A percentile compares a stretch with the other conserved stretches of the same genome.
phyloP scores from a whole-genome alignment of 64 coral and sea anemone species.

The Astreopora myriophthalma region DNA sequence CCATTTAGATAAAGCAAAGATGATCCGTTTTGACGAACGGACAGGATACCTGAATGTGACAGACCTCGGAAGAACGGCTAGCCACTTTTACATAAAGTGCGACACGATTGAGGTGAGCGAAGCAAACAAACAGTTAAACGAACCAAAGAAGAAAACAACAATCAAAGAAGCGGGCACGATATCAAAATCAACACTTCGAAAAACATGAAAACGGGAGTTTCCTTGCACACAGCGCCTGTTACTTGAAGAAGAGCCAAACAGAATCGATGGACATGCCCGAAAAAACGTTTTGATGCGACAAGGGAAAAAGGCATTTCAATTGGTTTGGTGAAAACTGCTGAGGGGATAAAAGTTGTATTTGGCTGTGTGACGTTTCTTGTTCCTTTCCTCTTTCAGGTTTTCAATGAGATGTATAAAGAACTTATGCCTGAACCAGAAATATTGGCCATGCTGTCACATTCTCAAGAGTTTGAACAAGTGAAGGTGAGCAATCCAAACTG shows the following conservation, averaged over 20 bases:
- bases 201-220: too few species aligned
- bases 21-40: slow-evolving; percentile 84
- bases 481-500: slow-evolving; percentile 52
- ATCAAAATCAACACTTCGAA: background rate
- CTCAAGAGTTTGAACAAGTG: slow-evolving; percentile 95
- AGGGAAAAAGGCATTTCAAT: too few species aligned
- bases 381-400: slow-evolving; percentile 55
- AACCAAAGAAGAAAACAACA: background rate
- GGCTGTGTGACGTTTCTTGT: too few species aligned
- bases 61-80: slow-evolving; percentile 90
- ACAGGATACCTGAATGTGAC: slow-evolving; percentile 71
- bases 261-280: too few species aligned
- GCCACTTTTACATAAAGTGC: slow-evolving; percentile 96
- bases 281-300: too few species aligned
- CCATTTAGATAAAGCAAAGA: slow-evolving; percentile 90
- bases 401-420: slow-evolving; percentile 80
- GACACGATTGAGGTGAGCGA: slow-evolving; percentile 95
- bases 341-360: too few species aligned
- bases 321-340: too few species aligned
- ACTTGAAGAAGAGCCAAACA: too few species aligned
- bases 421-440: slow-evolving; percentile 73
- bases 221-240: too few species aligned
- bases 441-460: slow-evolving; percentile 85
- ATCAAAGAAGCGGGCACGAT: background rate
- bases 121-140: background rate